Base-by-base conservation (phyloP, 2,113 vertebrate species). In the Drymodes brunneopygia region DNA sequence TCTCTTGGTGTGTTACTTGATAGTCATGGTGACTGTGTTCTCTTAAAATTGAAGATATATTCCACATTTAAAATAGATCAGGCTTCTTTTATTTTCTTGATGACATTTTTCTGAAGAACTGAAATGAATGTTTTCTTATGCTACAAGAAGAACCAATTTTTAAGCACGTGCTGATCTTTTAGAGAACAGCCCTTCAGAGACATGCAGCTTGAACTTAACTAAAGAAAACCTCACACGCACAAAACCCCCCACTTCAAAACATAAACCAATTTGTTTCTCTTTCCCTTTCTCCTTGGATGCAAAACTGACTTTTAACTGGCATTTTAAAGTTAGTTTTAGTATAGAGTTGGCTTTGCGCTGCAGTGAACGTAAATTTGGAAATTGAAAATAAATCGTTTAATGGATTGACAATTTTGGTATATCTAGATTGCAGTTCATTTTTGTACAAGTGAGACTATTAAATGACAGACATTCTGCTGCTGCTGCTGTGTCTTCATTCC, bases 151-250 rank as follows among this genome's bases (percentile, higher is more conserved):
- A 73, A 62, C 8, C 18, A 28, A 15, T 64, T 82, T 5, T 71
- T 83, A 81, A 72, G 15, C 4, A 33, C 5, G 3, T 72, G 28
- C 40, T 72, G 44, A 19, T 72, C 16, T 72, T 56, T 12, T 45
- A 31, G 66, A 75, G 40, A 61, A 11, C 13, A 67, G 48, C 24
- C 17, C 25, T 86, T 77, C 28, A 74, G 66, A 80, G 51, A 18
- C 33, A 50, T 11, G 54, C 12, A 79, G 48, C 62, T 36, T 73
- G 35, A 72, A 72, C 16, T 56, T 61, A 50, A 79, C 5, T 11
- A 16, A 69, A 24, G 42, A 51, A 31, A 53, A 2, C 3, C 0
- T 2, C 4, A 18, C 6, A 8, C 1, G 1, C 12, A 31, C 16
- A 66, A 38, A 35, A 11, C 11, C 9, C 3, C 12, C 2, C 11